Evolutionary conservation across 2,113 vertebrate species (phyloP).

Genomic region (Struthio camelus): DNA sequence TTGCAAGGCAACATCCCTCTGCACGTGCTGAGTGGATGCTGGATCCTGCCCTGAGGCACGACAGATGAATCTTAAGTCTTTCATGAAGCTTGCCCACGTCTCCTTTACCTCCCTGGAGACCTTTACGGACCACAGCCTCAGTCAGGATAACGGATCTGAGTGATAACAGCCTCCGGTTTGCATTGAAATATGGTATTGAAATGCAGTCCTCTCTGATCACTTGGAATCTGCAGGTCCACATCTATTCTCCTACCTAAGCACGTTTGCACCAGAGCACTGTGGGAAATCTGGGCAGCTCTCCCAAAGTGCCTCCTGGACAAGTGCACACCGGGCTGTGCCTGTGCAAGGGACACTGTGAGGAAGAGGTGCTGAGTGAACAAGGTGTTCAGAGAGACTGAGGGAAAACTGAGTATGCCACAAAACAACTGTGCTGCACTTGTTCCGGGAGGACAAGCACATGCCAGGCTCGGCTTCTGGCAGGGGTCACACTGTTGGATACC

Average conservation of each 20-base stretch:
- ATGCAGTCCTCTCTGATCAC: not conserved
- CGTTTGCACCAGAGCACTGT: rapidly evolving
- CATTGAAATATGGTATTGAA: not conserved
- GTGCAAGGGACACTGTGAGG: rapidly evolving
- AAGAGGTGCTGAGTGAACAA: not conserved
- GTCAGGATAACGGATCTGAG: not conserved
- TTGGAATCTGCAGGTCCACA: not conserved
- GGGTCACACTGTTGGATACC: not conserved
- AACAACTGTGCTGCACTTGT: rapidly evolving
- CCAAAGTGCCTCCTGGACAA: not conserved
- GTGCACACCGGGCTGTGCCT: not conserved
- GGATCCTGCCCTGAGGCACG: not conserved
- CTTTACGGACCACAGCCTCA: not conserved
- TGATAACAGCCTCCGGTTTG: not conserved
- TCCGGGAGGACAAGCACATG: not conserved
- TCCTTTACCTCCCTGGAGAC: not conserved
- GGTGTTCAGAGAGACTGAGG: not conserved
- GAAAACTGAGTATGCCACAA: not conserved
- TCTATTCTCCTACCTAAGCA: not conserved
- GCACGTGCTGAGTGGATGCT: not conserved
- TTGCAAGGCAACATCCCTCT: rapidly evolving
- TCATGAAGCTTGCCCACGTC: not conserved
- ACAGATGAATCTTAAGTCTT: not conserved
- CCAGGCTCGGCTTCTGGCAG: not conserved
- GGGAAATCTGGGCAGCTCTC: not conserved